phyloP scores from a whole-genome alignment of 2,888 invertebrate species.

The Drosophila mulleri region DNA sequence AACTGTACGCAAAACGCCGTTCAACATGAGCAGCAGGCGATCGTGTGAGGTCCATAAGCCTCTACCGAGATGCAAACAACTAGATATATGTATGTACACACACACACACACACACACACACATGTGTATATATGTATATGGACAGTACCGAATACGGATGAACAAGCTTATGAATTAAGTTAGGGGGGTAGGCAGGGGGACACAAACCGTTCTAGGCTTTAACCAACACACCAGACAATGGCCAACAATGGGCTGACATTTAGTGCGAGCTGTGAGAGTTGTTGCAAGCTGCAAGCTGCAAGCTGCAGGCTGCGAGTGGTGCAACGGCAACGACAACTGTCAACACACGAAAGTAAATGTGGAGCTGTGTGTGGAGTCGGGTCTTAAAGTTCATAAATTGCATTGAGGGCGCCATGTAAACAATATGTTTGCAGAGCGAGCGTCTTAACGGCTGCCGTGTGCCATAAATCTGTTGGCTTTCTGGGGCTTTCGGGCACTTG shows the following conservation, averaged over 20 bases:
- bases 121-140: slow-evolving; percentile 11
- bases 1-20: slow-evolving; percentile 68
- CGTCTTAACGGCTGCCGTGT: slow-evolving; percentile 68
- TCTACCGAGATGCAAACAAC: slow-evolving; percentile 25
- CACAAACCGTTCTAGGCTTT: slow-evolving; percentile 49
- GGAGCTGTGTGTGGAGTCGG: slow-evolving; percentile 28
- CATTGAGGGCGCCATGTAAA: slow-evolving; percentile 68
- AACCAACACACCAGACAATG: slow-evolving; percentile 41
- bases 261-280: slow-evolving; percentile 47
- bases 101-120: slow-evolving; percentile 14
- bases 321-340: slow-evolving; percentile 64
- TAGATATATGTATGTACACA: slow-evolving; percentile 21
- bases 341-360: slow-evolving; percentile 79
- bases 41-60: slow-evolving; percentile 68
- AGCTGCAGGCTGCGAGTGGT: slow-evolving; percentile 9
- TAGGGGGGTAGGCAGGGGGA: neutral
- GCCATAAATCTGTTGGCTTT: slow-evolving; percentile 71
- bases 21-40: slow-evolving; percentile 60
- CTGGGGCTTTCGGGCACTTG: slow-evolving; percentile 27
- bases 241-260: slow-evolving; percentile 60
- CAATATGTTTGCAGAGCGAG: slow-evolving; percentile 64
- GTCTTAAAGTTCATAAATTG: slow-evolving; percentile 76
- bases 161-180: slow-evolving; percentile 46
- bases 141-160: slow-evolving; percentile 69
- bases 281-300: slow-evolving; percentile 20